These are phyloP conservation scores for Wasmannia auropunctata DNA, from an alignment of 1,140 invertebrate genomes.

Conservation along the genomic window DNA sequence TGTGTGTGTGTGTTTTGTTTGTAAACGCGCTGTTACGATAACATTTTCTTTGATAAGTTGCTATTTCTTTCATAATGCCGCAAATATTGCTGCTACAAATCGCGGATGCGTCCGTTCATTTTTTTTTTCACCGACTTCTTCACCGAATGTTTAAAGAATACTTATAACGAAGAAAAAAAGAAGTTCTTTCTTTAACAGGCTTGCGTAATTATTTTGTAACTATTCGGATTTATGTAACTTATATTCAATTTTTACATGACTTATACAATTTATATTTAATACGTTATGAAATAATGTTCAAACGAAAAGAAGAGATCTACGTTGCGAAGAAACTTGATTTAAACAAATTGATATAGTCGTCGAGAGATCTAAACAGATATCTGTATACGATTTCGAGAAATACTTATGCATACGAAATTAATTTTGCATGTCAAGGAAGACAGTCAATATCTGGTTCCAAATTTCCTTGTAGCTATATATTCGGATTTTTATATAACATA, in stretches of 20 bases:
- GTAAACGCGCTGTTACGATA: background rate
- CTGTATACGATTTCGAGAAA: background rate
- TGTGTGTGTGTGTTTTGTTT: background rate
- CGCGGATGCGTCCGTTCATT: background rate
- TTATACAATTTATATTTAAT: conserved; percentile 5
- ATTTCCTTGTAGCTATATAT: background rate
- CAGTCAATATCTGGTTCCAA: background rate
- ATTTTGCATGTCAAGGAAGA: background rate
- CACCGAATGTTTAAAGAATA: background rate
- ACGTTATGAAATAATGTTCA: background rate
- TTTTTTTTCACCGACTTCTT: background rate
- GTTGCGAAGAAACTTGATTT: background rate
- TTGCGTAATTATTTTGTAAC: background rate
- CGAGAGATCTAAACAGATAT: background rate
- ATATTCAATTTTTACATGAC: background rate
- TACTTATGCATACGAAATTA: background rate
- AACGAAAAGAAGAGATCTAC: background rate
- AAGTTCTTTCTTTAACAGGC: background rate
- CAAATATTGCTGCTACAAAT: conserved; percentile 5
- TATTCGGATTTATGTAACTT: background rate
- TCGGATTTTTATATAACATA: background rate
- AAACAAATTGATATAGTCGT: background rate
- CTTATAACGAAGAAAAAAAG: background rate
- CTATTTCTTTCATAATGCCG: background rate
- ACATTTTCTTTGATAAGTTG: conserved; percentile 35